Evolutionary conservation across 2,888 invertebrate genomes (phyloP).

Genomic region (Leptopterna dolabrata): DNA sequence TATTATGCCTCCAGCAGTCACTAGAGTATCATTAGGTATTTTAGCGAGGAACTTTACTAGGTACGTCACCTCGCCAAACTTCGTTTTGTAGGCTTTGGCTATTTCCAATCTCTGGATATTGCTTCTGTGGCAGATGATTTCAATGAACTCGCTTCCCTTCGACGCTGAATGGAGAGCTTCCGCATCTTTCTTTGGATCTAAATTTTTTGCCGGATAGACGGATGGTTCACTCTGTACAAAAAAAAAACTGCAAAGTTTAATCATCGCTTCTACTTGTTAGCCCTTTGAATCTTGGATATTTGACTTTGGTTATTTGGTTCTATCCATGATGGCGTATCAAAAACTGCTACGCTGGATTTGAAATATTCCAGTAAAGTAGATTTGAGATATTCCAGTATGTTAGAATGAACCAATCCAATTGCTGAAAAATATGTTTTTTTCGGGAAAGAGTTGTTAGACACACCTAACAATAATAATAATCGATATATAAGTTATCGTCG

Average conservation of each 20-base stretch:
- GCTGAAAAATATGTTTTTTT: too few relatives aligned
- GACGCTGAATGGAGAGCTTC: neutral
- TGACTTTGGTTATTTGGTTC: too few relatives aligned
- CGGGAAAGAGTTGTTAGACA: too few relatives aligned
- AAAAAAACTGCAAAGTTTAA: neutral
- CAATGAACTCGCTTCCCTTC: conserved; percentile 66
- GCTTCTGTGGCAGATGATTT: conserved; percentile 69
- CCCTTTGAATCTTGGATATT: neutral
- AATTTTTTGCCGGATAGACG: neutral
- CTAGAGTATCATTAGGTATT: neutral
- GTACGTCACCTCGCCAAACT: conserved; percentile 70
- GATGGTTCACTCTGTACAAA: neutral
- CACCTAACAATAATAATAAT: too few relatives aligned
- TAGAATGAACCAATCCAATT: too few relatives aligned
- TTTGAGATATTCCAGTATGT: too few relatives aligned
- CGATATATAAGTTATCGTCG: too few relatives aligned
- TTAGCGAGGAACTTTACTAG: too few relatives aligned
- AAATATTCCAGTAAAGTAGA: too few relatives aligned
- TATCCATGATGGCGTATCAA: too few relatives aligned
- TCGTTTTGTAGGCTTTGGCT: conserved; percentile 69
- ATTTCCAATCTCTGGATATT: conserved; percentile 70
- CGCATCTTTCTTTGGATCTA: conserved; percentile 65
- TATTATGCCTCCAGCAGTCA: too few relatives aligned
- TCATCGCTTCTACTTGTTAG: neutral
- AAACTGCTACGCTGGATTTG: too few relatives aligned